phyloP scores from a whole-genome alignment of 2,888 invertebrate genomes.

The Sphecodes monilicornis region DNA sequence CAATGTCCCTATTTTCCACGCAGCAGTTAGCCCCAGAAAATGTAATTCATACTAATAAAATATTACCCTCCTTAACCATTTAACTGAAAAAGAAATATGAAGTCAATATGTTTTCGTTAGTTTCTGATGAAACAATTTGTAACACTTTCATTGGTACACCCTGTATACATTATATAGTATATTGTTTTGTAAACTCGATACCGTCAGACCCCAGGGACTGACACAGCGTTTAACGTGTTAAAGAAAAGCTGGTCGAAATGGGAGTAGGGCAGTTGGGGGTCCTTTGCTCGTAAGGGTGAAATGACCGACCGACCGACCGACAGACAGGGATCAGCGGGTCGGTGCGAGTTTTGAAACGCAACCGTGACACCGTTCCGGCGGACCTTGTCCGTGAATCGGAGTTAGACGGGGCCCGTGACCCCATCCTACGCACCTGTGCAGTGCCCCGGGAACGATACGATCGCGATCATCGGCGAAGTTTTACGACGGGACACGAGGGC shows the following conservation, averaged over 20 bases:
- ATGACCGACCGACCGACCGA: background rate
- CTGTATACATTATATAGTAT: too few species aligned
- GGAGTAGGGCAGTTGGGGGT: background rate
- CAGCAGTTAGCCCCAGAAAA: too few species aligned
- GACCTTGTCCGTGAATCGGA: slow-evolving; percentile 50
- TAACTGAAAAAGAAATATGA: too few species aligned
- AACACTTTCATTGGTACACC: too few species aligned
- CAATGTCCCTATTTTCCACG: too few species aligned
- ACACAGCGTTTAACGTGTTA: too few species aligned
- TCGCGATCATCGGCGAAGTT: slow-evolving; percentile 66
- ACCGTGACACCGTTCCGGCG: slow-evolving; percentile 44
- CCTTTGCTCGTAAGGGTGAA: background rate
- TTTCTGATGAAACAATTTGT: too few species aligned
- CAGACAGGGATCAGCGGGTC: background rate
- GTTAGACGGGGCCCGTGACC: slow-evolving; percentile 48
- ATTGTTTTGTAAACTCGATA: too few species aligned
- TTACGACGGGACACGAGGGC: slow-evolving; percentile 66
- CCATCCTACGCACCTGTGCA: slow-evolving; percentile 61
- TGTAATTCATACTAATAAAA: too few species aligned
- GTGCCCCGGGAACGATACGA: slow-evolving; percentile 45
- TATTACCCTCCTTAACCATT: too few species aligned
- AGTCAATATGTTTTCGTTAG: too few species aligned
- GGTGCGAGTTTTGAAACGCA: slow-evolving; percentile 22
- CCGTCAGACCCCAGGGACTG: too few species aligned
- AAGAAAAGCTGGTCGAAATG: background rate